A percentile compares a stretch with the other conserved stretches of the same genome.
These are phyloP conservation scores for Acleris cristana DNA, from an alignment of 2,888 invertebrate species.

Conservation along the genomic window DNA sequence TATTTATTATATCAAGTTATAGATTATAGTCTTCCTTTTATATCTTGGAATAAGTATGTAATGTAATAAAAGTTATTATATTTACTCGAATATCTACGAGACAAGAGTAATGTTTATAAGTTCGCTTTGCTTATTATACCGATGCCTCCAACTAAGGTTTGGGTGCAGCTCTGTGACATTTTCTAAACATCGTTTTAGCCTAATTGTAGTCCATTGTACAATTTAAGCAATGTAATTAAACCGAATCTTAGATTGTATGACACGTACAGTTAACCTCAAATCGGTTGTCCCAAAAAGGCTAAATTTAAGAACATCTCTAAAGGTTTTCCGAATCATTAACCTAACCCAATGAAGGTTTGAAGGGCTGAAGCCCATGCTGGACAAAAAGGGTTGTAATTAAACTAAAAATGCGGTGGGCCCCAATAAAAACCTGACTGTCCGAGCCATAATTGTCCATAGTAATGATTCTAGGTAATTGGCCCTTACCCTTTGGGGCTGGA, in stretches of 20 bases:
- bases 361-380: constrained; percentile 1
- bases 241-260: too few species aligned
- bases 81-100: neutral
- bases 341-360: constrained; percentile 21
- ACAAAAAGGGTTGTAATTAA: constrained; percentile 34
- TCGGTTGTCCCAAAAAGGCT: constrained; percentile 14
- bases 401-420: constrained; percentile 36
- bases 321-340: constrained; percentile 27
- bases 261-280: neutral
- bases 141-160: neutral
- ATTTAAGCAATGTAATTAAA: neutral
- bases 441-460: constrained; percentile 27
- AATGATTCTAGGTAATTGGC: constrained; percentile 34
- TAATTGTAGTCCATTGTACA: neutral
- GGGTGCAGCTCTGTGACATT: neutral
- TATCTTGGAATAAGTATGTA: neutral
- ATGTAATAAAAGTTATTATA: neutral
- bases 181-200: neutral
- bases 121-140: too few species aligned
- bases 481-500: constrained; percentile 10
- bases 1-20: constrained; percentile 5
- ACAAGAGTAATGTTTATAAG: neutral
- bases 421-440: constrained; percentile 28
- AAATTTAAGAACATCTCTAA: constrained; percentile 29
- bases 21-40: neutral